Evolutionary conservation across 2,888 invertebrate genomes (phyloP).

Genomic region (Chrysina gloriosa): DNA sequence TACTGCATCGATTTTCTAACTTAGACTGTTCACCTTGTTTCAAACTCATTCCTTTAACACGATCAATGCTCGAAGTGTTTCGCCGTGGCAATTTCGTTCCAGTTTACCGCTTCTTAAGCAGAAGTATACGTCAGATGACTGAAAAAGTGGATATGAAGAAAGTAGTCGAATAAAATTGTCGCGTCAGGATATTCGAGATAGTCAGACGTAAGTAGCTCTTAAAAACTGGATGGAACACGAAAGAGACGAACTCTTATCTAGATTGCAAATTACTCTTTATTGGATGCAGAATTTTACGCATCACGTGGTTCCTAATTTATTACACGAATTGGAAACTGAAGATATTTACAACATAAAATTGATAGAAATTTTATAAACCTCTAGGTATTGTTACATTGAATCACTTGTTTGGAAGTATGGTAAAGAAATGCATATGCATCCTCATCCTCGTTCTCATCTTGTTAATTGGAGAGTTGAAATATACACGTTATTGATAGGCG

Average conservation of each 20-base stretch:
- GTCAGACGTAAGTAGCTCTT: not conserved
- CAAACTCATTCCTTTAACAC: not conserved
- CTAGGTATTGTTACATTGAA: not conserved
- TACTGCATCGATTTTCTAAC: not conserved
- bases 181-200: not conserved
- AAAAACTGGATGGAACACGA: not conserved
- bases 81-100: not conserved
- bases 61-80: conserved; percentile 1
- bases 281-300: not conserved
- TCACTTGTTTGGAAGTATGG: too few relatives aligned
- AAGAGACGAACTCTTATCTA: conserved; percentile 7
- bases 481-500: too few relatives aligned
- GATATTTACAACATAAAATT: not conserved
- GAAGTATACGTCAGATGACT: conserved; percentile 1
- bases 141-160: not conserved
- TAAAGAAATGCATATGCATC: too few relatives aligned
- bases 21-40: not conserved
- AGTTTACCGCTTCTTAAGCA: not conserved
- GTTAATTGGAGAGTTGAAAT: too few relatives aligned
- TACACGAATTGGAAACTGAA: not conserved
- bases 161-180: not conserved
- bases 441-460: too few relatives aligned
- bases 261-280: conserved; percentile 16
- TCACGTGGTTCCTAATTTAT: not conserved
- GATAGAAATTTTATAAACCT: not conserved